Evolutionary conservation across 1,140 invertebrate species (phyloP).

Genomic region (fruit fly (Drosophila melanogaster)): DNA sequence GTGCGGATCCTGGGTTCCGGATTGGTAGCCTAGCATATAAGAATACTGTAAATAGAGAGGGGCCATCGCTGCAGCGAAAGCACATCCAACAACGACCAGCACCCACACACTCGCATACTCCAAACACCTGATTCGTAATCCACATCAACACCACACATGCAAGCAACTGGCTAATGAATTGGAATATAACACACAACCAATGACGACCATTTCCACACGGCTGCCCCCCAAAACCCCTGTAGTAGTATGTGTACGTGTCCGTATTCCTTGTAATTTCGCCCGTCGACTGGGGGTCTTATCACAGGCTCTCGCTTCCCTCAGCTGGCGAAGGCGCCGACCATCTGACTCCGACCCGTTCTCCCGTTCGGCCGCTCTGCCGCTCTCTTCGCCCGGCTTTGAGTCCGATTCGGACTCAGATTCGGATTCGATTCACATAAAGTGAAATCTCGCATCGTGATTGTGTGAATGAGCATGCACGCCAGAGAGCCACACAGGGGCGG

Average conservation of each 20-base stretch:
- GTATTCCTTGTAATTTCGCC: slow-evolving; percentile 15
- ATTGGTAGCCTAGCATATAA: slow-evolving; percentile 2
- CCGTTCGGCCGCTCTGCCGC: neutral
- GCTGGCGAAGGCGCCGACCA: slow-evolving; percentile 32
- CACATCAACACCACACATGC: neutral
- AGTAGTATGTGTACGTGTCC: slow-evolving; percentile 29
- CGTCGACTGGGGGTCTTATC: slow-evolving; percentile 10
- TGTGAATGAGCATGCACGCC: slow-evolving; percentile 44
- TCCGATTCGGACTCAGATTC: neutral
- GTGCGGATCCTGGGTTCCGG: neutral
- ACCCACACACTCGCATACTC: slow-evolving; percentile 1
- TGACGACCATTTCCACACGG: slow-evolving; percentile 1
- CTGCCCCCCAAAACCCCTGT: slow-evolving; percentile 8
- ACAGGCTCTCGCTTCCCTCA: slow-evolving; percentile 6
- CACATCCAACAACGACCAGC: neutral
- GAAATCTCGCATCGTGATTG: slow-evolving; percentile 10
- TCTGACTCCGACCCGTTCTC: slow-evolving; percentile 5
- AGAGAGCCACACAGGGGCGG: slow-evolving; percentile 44
- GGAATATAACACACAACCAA: slow-evolving; percentile 1
- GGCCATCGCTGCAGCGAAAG: slow-evolving; percentile 4
- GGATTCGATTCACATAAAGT: neutral
- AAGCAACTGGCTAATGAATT: slow-evolving; percentile 1
- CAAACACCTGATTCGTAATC: slow-evolving; percentile 1
- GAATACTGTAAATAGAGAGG: slow-evolving; percentile 11
- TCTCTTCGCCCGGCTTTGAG: neutral